A percentile compares a stretch with the other conserved stretches of the same genome.
Evolutionary conservation across 2,888 invertebrate genomes (phyloP).

Genomic region (Lepidocyrtinus sp.): DNA sequence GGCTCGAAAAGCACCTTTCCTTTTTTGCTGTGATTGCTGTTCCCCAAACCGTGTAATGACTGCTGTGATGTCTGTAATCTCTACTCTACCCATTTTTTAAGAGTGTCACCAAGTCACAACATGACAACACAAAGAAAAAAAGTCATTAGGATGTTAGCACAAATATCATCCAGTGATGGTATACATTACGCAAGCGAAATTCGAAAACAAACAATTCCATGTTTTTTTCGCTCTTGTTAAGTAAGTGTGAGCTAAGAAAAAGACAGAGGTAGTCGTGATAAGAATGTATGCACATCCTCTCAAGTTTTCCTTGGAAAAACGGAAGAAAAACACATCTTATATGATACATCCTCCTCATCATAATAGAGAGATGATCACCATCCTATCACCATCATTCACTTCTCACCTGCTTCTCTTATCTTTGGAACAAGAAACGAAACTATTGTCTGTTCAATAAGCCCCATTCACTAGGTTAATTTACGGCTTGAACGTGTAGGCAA

Average conservation of each 20-base stretch:
- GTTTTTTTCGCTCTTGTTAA: neutral
- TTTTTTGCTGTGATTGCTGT: neutral
- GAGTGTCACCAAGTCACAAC: neutral
- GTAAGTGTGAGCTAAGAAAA: neutral
- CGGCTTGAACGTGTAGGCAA: too few species aligned
- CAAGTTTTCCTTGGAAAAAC: neutral
- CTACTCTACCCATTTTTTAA: too few species aligned
- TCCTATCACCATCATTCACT: too few species aligned
- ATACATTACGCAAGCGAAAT: too few species aligned
- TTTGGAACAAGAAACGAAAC: too few species aligned
- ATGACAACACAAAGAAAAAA: neutral
- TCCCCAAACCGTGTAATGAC: neutral
- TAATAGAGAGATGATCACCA: neutral
- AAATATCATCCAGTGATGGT: neutral
- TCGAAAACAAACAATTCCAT: neutral
- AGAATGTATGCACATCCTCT: neutral
- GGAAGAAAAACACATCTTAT: neutral
- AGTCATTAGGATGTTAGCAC: neutral
- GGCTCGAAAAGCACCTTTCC: neutral
- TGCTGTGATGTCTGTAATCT: too few species aligned
- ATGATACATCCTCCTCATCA: neutral
- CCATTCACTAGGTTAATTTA: too few species aligned
- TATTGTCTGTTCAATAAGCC: too few species aligned
- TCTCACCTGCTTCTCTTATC: too few species aligned
- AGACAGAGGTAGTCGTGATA: neutral